These are phyloP conservation scores for Platycercus adscitus DNA, from an alignment of 2,113 vertebrate species.

Conservation along the genomic window DNA sequence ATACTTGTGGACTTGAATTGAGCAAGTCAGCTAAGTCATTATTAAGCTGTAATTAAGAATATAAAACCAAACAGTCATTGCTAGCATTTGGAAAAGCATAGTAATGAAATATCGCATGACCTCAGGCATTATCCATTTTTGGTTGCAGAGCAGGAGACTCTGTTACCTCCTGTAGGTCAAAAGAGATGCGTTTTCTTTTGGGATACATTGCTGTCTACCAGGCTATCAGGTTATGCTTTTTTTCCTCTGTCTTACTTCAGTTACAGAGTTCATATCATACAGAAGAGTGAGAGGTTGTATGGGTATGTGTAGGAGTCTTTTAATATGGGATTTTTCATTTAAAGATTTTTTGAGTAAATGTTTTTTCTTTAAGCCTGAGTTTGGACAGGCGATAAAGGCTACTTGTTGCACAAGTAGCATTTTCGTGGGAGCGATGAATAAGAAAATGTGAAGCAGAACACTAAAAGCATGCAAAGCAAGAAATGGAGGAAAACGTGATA, in stretches of 20 bases:
- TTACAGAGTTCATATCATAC: background rate
- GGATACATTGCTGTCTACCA: background rate
- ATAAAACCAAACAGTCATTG: background rate
- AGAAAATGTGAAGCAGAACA: background rate
- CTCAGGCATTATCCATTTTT: background rate
- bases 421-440: background rate
- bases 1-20: background rate
- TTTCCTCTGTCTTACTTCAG: background rate
- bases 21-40: background rate
- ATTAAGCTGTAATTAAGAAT: constrained; percentile 31
- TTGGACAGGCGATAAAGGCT: background rate
- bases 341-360: background rate
- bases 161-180: background rate
- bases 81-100: background rate
- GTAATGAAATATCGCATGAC: background rate
- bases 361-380: background rate
- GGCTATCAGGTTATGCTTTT: background rate
- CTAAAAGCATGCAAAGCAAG: background rate
- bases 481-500: background rate
- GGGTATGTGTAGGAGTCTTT: background rate
- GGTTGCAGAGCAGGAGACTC: background rate
- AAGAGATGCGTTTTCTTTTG: background rate
- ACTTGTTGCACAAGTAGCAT: constrained; percentile 33
- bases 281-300: background rate
- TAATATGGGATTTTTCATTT: background rate